Base-by-base conservation (phyloP, 2,113 vertebrate genomes). In the Megalops atlanticus region DNA sequence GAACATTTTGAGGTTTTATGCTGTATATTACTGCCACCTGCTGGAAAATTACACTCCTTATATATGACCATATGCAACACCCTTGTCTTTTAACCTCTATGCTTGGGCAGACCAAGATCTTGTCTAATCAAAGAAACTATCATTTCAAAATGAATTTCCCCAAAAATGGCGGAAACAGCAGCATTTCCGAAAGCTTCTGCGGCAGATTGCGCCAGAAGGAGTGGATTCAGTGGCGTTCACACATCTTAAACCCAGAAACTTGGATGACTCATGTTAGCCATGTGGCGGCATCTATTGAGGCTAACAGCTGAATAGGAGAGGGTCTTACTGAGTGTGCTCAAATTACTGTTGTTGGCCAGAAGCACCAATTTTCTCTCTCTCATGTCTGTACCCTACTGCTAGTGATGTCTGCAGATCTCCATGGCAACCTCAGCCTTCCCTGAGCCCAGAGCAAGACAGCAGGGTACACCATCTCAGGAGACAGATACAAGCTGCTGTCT, bases 191-290 rank as follows among this genome's bases (percentile, higher is more conserved):
- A 64, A 64, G 58, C 24, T 27, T n/a, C 10, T 27, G 31, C 8
- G 58, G 58, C 58, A 64, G 58, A 64, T 64, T 64, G 58, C n/a
- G 7, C n/a, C 58, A 64, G 58, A 31, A 64, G 58, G 58, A n/a
- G 58, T 64, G 58, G 58, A 64, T 64, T 64, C 58, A 24, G 52
- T 24, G 58, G 58, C 3, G n/a, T 64, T 64, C 58, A 27, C 58
- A 31, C 58, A 64, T 64, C 31, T 31, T 31, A 31, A 31, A 64
- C n/a, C 58, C 58, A n/a, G 2, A 10, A 64, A 64, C 58, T 64
- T 10, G 27, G 31, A 64, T 64, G 58, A 64, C 58, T 64, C 24
- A 64, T 24, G n/a, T 16, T n/a, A 31, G 58, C n/a, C 58, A 31
- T 64, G 58, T 31, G 58, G 18, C 24, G n/a, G 58, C 58, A 24